Evolutionary conservation across 2,113 vertebrate genomes (phyloP).

Genomic region (Neolamprologus fasciatus): DNA sequence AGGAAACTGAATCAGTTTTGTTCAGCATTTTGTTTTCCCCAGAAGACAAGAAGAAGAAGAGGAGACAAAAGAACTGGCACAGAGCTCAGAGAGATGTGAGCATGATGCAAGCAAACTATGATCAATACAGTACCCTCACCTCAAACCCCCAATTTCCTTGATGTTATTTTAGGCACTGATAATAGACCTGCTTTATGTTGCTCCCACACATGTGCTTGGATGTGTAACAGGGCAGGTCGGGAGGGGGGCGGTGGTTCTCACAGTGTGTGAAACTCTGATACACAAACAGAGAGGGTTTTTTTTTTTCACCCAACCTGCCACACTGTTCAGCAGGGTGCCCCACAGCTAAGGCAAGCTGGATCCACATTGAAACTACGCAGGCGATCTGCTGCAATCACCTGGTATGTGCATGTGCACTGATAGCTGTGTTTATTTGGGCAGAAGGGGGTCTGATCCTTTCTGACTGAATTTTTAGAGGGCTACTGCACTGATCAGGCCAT

Average conservation of each 20-base stretch:
- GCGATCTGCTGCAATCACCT: background rate
- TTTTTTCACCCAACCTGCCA: background rate
- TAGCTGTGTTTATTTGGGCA: background rate
- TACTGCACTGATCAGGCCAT: constrained; percentile 27
- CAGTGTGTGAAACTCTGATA: background rate
- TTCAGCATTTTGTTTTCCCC: constrained; percentile 41
- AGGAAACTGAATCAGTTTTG: constrained; percentile 54
- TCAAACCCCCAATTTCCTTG: constrained; percentile 4
- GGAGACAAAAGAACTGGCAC: background rate
- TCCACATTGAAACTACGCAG: background rate
- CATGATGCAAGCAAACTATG: constrained; percentile 31
- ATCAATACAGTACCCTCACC: constrained; percentile 55
- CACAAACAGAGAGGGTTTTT: background rate
- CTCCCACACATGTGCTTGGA: constrained; percentile 22
- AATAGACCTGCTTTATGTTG: constrained; percentile 33
- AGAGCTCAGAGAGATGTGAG: constrained; percentile 42
- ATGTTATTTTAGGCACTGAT: constrained; percentile 48
- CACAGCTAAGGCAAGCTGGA: background rate
- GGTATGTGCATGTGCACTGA: background rate
- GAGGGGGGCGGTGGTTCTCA: background rate
- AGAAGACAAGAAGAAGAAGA: background rate
- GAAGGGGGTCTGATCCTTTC: background rate
- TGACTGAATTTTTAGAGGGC: background rate
- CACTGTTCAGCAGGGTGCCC: background rate
- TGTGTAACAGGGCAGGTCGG: background rate